phyloP scores from a whole-genome alignment of 37 sponge, comb jelly and placozoan genomes.

The Tethya wilhelma region DNA sequence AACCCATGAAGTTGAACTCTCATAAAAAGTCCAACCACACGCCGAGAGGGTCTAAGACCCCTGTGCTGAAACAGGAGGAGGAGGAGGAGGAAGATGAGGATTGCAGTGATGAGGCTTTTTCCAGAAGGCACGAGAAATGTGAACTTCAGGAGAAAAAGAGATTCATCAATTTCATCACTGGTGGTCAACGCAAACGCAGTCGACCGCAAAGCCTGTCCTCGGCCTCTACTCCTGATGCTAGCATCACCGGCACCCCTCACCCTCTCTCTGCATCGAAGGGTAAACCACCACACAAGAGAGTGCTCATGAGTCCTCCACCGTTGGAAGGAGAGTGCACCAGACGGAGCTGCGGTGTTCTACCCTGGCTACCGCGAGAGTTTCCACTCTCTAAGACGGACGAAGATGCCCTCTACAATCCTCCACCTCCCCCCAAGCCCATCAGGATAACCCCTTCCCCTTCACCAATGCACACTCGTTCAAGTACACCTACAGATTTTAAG shows the following conservation, averaged over 20 bases:
- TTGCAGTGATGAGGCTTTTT: conserved; percentile 20
- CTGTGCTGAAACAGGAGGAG: not conserved
- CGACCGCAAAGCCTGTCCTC: conserved; percentile 6
- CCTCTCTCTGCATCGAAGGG: not conserved
- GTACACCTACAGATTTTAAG: conserved; percentile 1
- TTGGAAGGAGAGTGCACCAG: not conserved
- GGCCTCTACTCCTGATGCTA: conserved; percentile 5
- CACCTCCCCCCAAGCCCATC: conserved; percentile 43
- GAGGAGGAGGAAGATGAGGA: conserved; percentile 29
- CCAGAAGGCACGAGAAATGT: conserved; percentile 48
- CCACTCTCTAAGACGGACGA: conserved; percentile 30
- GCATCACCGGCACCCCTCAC: conserved; percentile 6
- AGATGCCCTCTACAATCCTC: conserved; percentile 36
- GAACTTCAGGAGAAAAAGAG: conserved; percentile 62
- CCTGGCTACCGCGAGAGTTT: conserved; percentile 60
- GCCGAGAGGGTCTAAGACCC: not conserved
- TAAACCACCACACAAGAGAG: not conserved
- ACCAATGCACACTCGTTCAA: not conserved
- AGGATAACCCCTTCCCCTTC: not conserved
- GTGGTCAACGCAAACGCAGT: conserved; percentile 36
- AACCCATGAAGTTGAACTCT: not conserved
- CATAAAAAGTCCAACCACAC: not conserved
- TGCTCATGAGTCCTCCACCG: not conserved
- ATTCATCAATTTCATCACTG: conserved; percentile 66
- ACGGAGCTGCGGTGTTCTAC: conserved; percentile 10